These are phyloP conservation scores for Diglossa brunneiventris DNA, from an alignment of 2,113 vertebrate species.

Conservation along the genomic window DNA sequence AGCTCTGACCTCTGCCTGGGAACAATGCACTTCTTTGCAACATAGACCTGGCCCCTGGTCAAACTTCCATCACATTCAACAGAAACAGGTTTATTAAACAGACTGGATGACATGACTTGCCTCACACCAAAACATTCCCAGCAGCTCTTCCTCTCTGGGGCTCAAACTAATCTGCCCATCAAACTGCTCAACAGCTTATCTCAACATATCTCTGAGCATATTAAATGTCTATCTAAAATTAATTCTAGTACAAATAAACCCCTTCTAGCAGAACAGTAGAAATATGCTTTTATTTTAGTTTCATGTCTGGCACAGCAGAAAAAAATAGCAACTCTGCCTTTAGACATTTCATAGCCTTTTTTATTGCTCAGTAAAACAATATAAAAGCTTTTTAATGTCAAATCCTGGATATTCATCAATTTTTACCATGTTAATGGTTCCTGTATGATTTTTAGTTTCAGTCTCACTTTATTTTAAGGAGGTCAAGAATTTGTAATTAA, in stretches of 20 bases:
- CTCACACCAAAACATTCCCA: not conserved
- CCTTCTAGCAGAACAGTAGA: not conserved
- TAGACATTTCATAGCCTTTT: conserved; percentile 35
- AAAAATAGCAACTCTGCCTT: conserved; percentile 37
- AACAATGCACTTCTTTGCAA: not conserved
- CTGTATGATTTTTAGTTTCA: conserved; percentile 34
- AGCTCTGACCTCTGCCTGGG: not conserved
- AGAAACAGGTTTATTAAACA: not conserved
- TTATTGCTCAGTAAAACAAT: conserved; percentile 47
- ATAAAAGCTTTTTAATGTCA: conserved; percentile 41
- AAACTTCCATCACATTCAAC: not conserved
- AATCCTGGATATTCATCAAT: conserved; percentile 47
- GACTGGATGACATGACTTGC: not conserved
- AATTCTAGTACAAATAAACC: conserved; percentile 17
- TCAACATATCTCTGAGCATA: not conserved
- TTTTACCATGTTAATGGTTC: conserved; percentile 12
- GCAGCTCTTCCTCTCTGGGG: not conserved
- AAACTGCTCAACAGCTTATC: not conserved
- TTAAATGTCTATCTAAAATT: conserved; percentile 38
- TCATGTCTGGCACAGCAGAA: not conserved
- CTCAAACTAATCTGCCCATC: not conserved
- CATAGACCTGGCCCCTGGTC: not conserved
- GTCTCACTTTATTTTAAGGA: conserved; percentile 48
- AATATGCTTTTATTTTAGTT: conserved; percentile 21
- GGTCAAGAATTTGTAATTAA: conserved; percentile 59